Evolutionary conservation across 2,888 invertebrate species (phyloP), one percentile per base, ranked within the genome.

Genomic region (Phengaris arion): DNA sequence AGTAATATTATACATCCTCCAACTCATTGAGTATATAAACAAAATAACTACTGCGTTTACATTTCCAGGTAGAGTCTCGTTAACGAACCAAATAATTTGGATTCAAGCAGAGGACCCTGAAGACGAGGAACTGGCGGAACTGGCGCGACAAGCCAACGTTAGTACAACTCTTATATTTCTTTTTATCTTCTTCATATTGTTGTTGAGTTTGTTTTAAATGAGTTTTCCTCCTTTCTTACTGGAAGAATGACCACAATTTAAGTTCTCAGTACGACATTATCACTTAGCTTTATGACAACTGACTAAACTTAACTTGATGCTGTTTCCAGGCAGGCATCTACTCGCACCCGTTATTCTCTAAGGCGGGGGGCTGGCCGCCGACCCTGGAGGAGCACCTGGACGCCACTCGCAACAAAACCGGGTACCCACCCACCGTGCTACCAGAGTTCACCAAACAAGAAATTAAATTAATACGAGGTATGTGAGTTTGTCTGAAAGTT

Each of bases 311-410:
- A 22, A 22, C 22, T 22, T n/a, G n/a, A 3, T 35, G n/a, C n/a
- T n/a, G n/a, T n/a, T 79, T 81, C n/a, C 80, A 89, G 90, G 75
- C 77, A 2, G 94, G 93, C 0, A 86, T 89, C 77, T 93, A 88
- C 77, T 85, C 88, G 0, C 87, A 93, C 78, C 90, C 94, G 7
- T 84, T 89, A 4, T 88, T 80, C 77, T 87, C 87, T 0, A 80
- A 83, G 68, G 77, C 82, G 35, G 89, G 89, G 0, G 87, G 86
- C 0, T 89, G 88, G 87, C 89, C 88, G 0, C 80, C 82, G 0
- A 76, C 76, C 0, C 75, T 87, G 2, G 84, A 86, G 74, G 78
- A 83, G 46, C 46, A 81, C 0, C 80, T 89, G 77, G 80, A 80
- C 2, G 80, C 85, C 0, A 77, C 80, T 15, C 85, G 87, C 75